Conservation (phyloP, 1,140 invertebrate genomes). For the Sycophaga agraensis region DNA sequence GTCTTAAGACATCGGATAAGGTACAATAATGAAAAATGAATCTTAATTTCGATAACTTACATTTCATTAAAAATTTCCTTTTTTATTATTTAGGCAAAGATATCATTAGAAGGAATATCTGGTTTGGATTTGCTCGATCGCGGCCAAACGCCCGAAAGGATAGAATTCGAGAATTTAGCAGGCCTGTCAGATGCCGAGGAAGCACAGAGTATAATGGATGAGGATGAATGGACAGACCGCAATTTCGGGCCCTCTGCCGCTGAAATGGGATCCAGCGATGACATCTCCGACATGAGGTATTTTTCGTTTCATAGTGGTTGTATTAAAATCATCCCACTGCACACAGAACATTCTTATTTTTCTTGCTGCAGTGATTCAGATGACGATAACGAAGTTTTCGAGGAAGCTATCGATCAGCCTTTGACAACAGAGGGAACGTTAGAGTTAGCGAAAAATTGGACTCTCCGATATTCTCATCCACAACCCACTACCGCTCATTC, state of each 20-base stretch:
- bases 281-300: slow-evolving; percentile 70
- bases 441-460: slow-evolving; percentile 66
- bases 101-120: slow-evolving; percentile 53
- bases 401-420: slow-evolving; percentile 65
- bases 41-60: too few relatives aligned
- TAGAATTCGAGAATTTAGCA: slow-evolving; percentile 72
- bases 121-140: slow-evolving; percentile 65
- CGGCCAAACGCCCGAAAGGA: slow-evolving; percentile 78
- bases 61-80: neutral
- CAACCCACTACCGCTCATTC: slow-evolving; percentile 47
- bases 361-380: slow-evolving; percentile 59
- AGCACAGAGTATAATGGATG: slow-evolving; percentile 79
- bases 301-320: neutral
- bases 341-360: slow-evolving; percentile 6
- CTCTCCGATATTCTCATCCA: slow-evolving; percentile 58
- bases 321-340: too few relatives aligned
- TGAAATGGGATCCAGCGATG: slow-evolving; percentile 71
- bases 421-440: slow-evolving; percentile 68
- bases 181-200: slow-evolving; percentile 70
- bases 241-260: slow-evolving; percentile 81
- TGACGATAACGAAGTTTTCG: slow-evolving; percentile 64
- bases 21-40: slow-evolving; percentile 35
- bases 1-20: slow-evolving; percentile 48
- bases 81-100: slow-evolving; percentile 38
- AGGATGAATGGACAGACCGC: slow-evolving; percentile 90